Percentiles rank a stretch among this genome's conserved stretches.
Conservation (phyloP, 2,888 invertebrate species). For the Aphidoletes aphidimyza region DNA sequence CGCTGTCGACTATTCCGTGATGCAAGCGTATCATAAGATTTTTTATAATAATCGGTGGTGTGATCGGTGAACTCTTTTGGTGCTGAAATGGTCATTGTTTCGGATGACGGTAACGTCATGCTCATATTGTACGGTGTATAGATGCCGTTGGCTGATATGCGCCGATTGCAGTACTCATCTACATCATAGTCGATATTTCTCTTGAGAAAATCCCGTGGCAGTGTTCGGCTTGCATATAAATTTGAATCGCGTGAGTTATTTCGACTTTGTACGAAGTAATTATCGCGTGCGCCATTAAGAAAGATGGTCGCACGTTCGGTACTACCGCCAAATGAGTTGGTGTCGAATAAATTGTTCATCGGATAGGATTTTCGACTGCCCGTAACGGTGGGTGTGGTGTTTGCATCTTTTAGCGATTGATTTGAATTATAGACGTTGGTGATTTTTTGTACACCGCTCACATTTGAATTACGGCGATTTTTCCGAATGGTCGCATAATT, state of each 20-base stretch:
- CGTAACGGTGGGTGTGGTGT: background rate
- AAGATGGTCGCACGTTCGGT: conserved; percentile 1
- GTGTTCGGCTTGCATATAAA: conserved; percentile 63
- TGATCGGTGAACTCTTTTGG: background rate
- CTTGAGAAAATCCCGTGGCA: conserved; percentile 65
- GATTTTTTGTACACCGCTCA: conserved; percentile 60
- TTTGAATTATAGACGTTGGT: conserved; percentile 61
- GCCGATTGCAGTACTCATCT: background rate
- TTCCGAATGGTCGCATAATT: conserved; percentile 55
- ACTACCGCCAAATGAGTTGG: conserved; percentile 23
- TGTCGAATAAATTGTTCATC: conserved; percentile 53
- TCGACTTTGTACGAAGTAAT: background rate
- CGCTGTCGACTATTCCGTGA: conserved; percentile 40
- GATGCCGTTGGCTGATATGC: conserved; percentile 55
- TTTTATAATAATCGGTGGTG: conserved; percentile 54
- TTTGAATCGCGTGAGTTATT: conserved; percentile 58
- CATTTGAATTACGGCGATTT: conserved; percentile 62
- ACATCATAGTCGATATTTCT: conserved; percentile 60
- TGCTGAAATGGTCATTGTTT: background rate
- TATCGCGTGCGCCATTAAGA: background rate
- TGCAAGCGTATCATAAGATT: conserved; percentile 53
- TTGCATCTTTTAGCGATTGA: conserved; percentile 61
- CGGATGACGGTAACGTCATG: conserved; percentile 12
- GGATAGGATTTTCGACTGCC: conserved; percentile 57
- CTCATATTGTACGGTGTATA: conserved; percentile 54